phyloP scores from a whole-genome alignment of 2,113 vertebrate genomes.

The Cyphomyrus discorhynchus region DNA sequence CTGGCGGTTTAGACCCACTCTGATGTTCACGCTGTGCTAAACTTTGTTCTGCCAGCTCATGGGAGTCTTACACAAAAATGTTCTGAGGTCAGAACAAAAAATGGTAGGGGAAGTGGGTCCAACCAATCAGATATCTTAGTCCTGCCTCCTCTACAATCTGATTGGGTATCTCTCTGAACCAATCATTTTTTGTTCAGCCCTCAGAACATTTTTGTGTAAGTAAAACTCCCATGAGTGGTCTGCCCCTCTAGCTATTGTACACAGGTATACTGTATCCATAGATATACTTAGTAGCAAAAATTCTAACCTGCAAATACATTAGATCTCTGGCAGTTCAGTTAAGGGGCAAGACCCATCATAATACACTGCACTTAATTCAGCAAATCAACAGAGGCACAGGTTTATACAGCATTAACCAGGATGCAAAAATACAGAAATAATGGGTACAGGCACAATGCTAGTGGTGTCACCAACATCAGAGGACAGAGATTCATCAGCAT shows the following conservation, averaged over 20 bases:
- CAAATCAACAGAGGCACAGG: constrained; percentile 38
- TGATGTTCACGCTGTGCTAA: constrained; percentile 10
- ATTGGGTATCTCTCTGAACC: background rate
- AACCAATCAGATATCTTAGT: background rate
- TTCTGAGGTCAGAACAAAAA: background rate
- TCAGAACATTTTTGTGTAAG: background rate
- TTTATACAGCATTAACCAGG: constrained; percentile 31
- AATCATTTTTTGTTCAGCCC: background rate
- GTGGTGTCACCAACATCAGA: constrained; percentile 35
- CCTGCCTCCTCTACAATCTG: background rate
- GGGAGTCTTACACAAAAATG: background rate
- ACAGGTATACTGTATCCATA: background rate
- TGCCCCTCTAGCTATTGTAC: background rate
- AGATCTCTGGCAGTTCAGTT: constrained; percentile 36
- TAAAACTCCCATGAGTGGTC: background rate
- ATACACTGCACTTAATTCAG: constrained; percentile 29
- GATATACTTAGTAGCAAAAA: constrained; percentile 19
- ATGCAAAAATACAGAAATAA: background rate
- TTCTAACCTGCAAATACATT: constrained; percentile 35
- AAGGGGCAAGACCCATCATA: constrained; percentile 28
- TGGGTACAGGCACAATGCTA: constrained; percentile 4
- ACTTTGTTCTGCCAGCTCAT: constrained; percentile 15
- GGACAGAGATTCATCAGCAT: constrained; percentile 14
- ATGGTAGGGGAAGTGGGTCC: background rate
- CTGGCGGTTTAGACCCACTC: constrained; percentile 19